phyloP scores from a whole-genome alignment of 2,113 vertebrate species.

The Colaptes auratus region DNA sequence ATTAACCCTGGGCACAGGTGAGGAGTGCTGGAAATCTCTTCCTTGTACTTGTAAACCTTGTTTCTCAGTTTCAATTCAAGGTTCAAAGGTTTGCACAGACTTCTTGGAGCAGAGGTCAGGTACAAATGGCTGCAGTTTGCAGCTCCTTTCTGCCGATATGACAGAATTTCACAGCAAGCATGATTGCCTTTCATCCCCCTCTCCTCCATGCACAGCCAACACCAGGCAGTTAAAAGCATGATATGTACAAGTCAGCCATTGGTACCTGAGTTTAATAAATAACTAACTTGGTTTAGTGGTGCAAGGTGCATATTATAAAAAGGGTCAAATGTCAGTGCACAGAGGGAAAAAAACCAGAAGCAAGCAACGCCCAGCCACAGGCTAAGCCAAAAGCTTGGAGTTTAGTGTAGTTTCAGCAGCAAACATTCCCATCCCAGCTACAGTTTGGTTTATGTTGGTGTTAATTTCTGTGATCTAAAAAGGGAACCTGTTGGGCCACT shows the following conservation, averaged over 20 bases:
- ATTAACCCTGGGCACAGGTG: conserved; percentile 63
- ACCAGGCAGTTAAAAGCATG: conserved; percentile 68
- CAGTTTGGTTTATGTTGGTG: background rate
- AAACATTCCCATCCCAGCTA: background rate
- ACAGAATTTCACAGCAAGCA: conserved; percentile 78
- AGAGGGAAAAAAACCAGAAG: conserved; percentile 20
- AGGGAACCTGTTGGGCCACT: background rate
- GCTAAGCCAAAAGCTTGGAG: conserved; percentile 37
- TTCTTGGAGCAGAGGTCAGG: conserved; percentile 78
- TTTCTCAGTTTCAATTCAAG: conserved; percentile 67
- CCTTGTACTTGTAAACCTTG: conserved; percentile 43
- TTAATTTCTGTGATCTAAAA: conserved; percentile 18
- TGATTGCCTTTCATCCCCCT: conserved; percentile 49
- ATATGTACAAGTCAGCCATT: conserved; percentile 79
- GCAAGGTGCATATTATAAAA: conserved; percentile 79
- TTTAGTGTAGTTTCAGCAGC: background rate
- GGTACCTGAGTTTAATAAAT: conserved; percentile 83
- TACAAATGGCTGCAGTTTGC: conserved; percentile 75
- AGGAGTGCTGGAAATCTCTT: conserved; percentile 32
- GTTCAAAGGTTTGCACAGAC: conserved; percentile 76
- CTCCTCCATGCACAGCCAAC: conserved; percentile 5
- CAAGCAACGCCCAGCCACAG: background rate
- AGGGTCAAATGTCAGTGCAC: conserved; percentile 75
- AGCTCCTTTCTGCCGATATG: conserved; percentile 76
- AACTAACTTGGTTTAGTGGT: conserved; percentile 77